Evolutionary conservation across 2,797 vertebrate species (phyloP).

Genomic region (Myotis myotis): DNA sequence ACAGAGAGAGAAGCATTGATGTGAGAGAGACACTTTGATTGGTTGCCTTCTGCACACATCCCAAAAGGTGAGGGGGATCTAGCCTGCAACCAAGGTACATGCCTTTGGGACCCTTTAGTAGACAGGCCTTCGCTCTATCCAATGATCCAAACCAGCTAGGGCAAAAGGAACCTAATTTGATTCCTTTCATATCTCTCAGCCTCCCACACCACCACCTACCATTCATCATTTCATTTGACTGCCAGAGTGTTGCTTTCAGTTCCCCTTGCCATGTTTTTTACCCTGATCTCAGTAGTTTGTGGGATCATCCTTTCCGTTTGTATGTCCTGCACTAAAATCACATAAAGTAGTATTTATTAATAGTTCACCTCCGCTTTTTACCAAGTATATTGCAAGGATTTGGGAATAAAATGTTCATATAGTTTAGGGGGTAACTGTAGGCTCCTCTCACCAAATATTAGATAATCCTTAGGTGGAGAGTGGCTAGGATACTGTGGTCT

Average conservation of each 20-base stretch:
- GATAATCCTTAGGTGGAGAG: neutral
- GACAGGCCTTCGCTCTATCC: too few species aligned
- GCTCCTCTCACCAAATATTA: neutral
- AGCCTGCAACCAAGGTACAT: too few species aligned
- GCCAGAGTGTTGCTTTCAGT: neutral
- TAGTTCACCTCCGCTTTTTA: neutral
- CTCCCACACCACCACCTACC: neutral
- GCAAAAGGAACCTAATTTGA: neutral
- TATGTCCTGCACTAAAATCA: neutral
- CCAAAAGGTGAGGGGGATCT: too few species aligned
- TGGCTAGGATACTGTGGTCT: neutral
- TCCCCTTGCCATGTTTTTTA: neutral
- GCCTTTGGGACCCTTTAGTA: too few species aligned
- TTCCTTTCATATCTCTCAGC: neutral
- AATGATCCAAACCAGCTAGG: too few species aligned
- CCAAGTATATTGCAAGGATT: neutral
- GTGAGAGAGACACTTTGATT: too few species aligned
- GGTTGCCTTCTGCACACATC: too few species aligned
- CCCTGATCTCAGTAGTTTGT: neutral
- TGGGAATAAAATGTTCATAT: neutral
- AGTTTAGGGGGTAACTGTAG: neutral
- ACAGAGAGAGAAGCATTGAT: too few species aligned
- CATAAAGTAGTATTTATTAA: neutral
- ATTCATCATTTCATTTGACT: neutral
- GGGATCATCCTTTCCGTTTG: neutral